Evolutionary conservation across 2,888 invertebrate species (phyloP), one percentile per base, ranked within the genome.

Genomic region (Aelia acuminata): DNA sequence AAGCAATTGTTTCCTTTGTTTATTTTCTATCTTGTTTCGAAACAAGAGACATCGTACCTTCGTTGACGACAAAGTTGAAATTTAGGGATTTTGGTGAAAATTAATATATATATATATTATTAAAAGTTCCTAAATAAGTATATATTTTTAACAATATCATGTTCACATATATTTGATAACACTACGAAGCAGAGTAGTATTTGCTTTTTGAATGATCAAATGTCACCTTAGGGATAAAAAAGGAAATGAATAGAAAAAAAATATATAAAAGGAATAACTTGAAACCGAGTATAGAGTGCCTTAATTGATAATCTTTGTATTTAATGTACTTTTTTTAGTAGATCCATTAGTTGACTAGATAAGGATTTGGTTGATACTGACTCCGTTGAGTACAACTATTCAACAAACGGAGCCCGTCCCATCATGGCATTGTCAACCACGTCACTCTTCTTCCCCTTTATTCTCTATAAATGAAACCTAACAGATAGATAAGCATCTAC

Each of bases 381-480:
- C 3, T 1, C 7, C 75, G 75, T 35, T 75, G 35, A 75, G 75
- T 80, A n/a, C 13, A 11, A 80, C 43, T 43, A n/a, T 80, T 22
- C 22, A 80, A 80, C 80, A 80, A 80, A 80, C n/a, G 80, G n/a
- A 43, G 80, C 75, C 43, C 39, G 5, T 75, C 43, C 75, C 75
- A 75, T 75, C 75, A 75, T n/a, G 43, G 43, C 80, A 43, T 80
- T 80, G 80, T 80, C 15, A 43, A 43, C 80, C 80, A 80, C 35
- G 80, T 80, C 80, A 80, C n/a, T 80, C 80, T 43, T 80, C 80
- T 80, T 80, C 80, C 80, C 43, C 80, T 80, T 80, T 80, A 80
- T 80, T 80, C 80, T 43, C 80, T 80, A n/a, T 22, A 43, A 80
- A 80, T 80, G 80, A 80, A 70, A 31, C 35, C 63, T 35, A 70